These are phyloP conservation scores for Saccostrea cuccullata DNA, from an alignment of 1,140 invertebrate species.

Conservation along the genomic window DNA sequence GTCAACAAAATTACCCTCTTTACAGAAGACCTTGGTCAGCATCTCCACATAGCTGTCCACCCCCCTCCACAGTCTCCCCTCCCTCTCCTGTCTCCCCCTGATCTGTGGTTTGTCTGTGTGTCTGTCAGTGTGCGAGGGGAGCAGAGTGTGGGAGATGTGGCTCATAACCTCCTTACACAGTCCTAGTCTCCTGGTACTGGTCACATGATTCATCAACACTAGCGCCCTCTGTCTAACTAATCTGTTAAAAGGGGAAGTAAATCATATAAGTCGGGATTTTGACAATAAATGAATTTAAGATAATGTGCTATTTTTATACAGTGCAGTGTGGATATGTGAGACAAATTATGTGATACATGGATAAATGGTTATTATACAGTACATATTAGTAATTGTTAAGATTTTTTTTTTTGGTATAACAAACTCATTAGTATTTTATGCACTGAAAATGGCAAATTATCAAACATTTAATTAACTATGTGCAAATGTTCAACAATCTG, in stretches of 20 bases:
- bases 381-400: no score
- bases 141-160: conserved; percentile 55
- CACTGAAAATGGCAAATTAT: not conserved
- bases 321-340: not conserved
- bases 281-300: not conserved
- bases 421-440: no score
- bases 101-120: not conserved
- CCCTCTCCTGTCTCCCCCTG: conserved; percentile 50
- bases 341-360: no score
- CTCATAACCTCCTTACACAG: conserved; percentile 63
- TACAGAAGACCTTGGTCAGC: conserved; percentile 49
- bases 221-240: conserved; percentile 56
- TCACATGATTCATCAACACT: conserved; percentile 53
- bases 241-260: conserved; percentile 41
- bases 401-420: no score
- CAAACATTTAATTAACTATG: not conserved
- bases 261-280: not conserved
- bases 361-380: no score
- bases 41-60: conserved; percentile 56
- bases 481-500: not conserved
- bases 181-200: conserved; percentile 55
- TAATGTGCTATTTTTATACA: not conserved
- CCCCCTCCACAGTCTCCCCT: conserved; percentile 60
- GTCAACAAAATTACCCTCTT: conserved; percentile 50
- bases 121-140: conserved; percentile 34